These are phyloP conservation scores for Oenanthe oenanthe DNA, from an alignment of 2,113 vertebrate species.

Conservation along the genomic window DNA sequence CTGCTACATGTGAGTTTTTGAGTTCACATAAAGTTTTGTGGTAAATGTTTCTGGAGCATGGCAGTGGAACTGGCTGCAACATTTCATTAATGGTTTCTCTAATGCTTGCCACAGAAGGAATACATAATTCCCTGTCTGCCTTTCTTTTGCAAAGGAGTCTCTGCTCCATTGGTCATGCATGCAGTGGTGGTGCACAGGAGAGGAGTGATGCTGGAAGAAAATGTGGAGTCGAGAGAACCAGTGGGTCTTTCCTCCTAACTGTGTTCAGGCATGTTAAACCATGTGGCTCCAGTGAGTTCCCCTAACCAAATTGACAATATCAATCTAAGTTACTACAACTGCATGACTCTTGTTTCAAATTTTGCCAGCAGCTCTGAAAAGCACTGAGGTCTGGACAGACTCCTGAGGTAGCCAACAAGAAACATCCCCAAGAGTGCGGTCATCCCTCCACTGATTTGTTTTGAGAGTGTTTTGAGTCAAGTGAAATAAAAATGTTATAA, in stretches of 20 bases:
- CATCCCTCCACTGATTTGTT: background rate
- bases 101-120: background rate
- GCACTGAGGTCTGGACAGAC: background rate
- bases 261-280: background rate
- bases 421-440: fast-evolving
- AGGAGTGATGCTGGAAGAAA: background rate
- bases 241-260: background rate
- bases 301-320: background rate
- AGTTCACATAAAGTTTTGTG: background rate
- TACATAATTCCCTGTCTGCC: background rate
- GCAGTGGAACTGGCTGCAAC: background rate
- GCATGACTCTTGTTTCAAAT: background rate
- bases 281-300: background rate
- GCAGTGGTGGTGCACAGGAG: fast-evolving
- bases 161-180: background rate
- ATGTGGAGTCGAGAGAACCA: background rate
- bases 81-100: background rate
- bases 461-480: background rate
- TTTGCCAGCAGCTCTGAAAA: background rate
- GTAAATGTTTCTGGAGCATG: background rate
- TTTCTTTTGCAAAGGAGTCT: background rate
- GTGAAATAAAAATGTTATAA: background rate
- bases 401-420: background rate
- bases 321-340: background rate
- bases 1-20: background rate